These are phyloP conservation scores for Orientallactaga sibirica DNA, from an alignment of 2,797 vertebrate genomes.

Conservation along the genomic window DNA sequence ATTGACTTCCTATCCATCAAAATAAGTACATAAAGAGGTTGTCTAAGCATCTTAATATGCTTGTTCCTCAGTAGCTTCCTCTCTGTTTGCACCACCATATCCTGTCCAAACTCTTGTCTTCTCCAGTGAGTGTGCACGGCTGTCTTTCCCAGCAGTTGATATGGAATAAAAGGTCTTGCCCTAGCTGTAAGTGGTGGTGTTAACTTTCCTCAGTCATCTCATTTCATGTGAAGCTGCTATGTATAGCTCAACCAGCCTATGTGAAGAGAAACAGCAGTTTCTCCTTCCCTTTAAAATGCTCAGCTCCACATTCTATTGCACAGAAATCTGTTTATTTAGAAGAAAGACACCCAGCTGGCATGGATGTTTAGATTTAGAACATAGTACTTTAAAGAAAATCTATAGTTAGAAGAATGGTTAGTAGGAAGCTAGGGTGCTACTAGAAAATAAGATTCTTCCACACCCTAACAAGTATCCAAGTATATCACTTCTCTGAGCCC, in stretches of 20 bases:
- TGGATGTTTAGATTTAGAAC: constrained; percentile 53
- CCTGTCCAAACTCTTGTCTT: constrained; percentile 75
- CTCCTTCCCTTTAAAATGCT: constrained; percentile 68
- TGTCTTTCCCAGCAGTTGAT: constrained; percentile 82
- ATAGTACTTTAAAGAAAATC: constrained; percentile 67
- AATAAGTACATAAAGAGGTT: constrained; percentile 31
- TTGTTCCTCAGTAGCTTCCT: constrained; percentile 61
- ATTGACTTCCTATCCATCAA: constrained; percentile 55
- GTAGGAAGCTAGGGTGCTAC: constrained; percentile 35
- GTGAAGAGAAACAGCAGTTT: constrained; percentile 71
- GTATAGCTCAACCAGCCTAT: constrained; percentile 70
- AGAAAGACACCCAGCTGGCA: constrained; percentile 13
- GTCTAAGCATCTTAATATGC: constrained; percentile 54
- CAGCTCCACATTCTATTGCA: constrained; percentile 48
- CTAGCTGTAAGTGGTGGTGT: constrained; percentile 47
- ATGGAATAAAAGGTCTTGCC: constrained; percentile 57
- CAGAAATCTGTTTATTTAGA: constrained; percentile 65
- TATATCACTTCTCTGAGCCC: constrained; percentile 62
- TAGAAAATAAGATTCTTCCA: constrained; percentile 49
- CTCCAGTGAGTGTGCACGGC: constrained; percentile 53
- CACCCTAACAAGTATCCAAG: constrained; percentile 7
- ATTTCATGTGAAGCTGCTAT: constrained; percentile 71
- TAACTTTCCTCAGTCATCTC: constrained; percentile 83
- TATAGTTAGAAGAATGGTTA: constrained; percentile 8
- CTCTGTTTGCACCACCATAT: constrained; percentile 62